Evolutionary conservation across 2,113 vertebrate genomes (phyloP), one percentile per base, ranked within the genome.

Genomic region (Equus quagga): DNA sequence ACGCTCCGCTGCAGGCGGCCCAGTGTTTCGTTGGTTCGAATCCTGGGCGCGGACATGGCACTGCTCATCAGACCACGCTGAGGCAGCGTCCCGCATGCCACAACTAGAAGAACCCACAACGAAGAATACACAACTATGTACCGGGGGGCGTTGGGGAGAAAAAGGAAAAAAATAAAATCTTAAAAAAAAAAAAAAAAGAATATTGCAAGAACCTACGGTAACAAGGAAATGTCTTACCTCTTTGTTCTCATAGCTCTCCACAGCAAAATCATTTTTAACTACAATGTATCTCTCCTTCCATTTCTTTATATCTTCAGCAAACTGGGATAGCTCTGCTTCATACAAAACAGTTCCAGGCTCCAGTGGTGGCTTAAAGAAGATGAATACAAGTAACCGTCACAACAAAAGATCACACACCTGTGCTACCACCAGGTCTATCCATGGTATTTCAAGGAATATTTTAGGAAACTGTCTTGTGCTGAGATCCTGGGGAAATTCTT

Each of bases 221-320:
- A 41, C 33, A 1, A 33, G 60, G 36, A 70, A 21, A 6, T 8
- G 5, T 21, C 98, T 99, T 97, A 99, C 99, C 99, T 99, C 99
- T 97, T 99, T 99, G 96, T 98, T 99, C 89, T 99, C 99, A 87
- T 99, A 99, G 98, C 99, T 99, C 98, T 99, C 99, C 98, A 99
- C 98, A 49, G 98, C 98, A 97, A 99, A 99, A 98, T 99, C 99
- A 5, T 99, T 99, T 97, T 99, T 99, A 91, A 99, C 97, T 91
- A 99, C 99, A 0, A 99, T 14, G 0, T 99, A 99, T 98, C 99
- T 97, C 62, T 99, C 99, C 96, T 98, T 99, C 99, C 99, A 99
- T 97, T 99, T 99, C 98, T 99, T 99, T 98, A 98, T 95, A 12
- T 99, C 99, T 62, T 99, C 99, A 0, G 98, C 99, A 73, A 98